These are phyloP conservation scores for Lithophane leautieri DNA, from an alignment of 2,888 invertebrate genomes.

Conservation along the genomic window DNA sequence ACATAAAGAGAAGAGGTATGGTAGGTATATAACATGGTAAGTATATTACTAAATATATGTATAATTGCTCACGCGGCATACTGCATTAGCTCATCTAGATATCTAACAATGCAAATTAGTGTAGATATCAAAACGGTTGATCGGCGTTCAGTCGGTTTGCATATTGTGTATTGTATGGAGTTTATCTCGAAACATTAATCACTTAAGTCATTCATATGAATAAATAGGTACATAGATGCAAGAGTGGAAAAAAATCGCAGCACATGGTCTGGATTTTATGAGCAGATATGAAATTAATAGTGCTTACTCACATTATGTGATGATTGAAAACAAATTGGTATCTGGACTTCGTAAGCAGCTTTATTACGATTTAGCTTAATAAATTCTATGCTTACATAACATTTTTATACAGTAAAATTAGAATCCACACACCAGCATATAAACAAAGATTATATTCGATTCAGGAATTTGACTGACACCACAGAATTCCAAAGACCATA, in stretches of 20 bases:
- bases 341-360: conserved; percentile 8
- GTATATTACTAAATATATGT: conserved; percentile 41
- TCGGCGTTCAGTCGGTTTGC: conserved; percentile 64
- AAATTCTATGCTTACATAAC: neutral
- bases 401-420: neutral
- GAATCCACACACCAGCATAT: too few relatives aligned
- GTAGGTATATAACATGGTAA: conserved; percentile 10
- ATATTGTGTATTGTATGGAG: conserved; percentile 64
- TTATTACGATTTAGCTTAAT: neutral
- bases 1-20: conserved; percentile 18
- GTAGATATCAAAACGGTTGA: conserved; percentile 65
- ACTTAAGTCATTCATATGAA: conserved; percentile 65
- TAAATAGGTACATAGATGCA: conserved; percentile 41
- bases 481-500: conserved; percentile 69
- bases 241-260: conserved; percentile 46
- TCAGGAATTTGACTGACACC: conserved; percentile 64
- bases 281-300: conserved; percentile 55
- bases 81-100: conserved; percentile 65
- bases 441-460: conserved; percentile 54
- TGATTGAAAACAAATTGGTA: conserved; percentile 41
- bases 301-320: conserved; percentile 44
- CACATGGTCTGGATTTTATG: conserved; percentile 53
- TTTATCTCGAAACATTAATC: conserved; percentile 69
- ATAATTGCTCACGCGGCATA: conserved; percentile 56
- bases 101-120: conserved; percentile 68